Evolutionary conservation across 2,888 invertebrate genomes (phyloP).

Genomic region (Sphaerophoria taeniata): DNA sequence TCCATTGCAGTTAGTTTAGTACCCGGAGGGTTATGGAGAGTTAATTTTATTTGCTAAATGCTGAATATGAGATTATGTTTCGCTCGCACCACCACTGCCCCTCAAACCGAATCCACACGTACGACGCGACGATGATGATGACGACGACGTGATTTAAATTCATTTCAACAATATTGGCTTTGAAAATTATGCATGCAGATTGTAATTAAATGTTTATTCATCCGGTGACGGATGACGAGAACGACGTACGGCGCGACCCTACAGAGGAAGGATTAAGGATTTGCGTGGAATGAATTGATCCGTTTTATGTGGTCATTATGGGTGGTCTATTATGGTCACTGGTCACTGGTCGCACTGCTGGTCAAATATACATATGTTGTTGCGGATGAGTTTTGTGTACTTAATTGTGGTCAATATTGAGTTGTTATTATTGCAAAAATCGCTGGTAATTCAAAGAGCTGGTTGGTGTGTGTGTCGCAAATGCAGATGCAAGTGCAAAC

Average conservation of each 20-base stretch:
- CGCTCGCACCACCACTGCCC: background rate
- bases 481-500: conserved; percentile 35
- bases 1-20: background rate
- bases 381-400: conserved; percentile 65
- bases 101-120: background rate
- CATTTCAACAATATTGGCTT: conserved; percentile 73
- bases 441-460: conserved; percentile 26
- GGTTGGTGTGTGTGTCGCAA: background rate
- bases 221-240: conserved; percentile 41
- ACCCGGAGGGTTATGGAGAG: conserved; percentile 17
- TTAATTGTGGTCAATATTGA: conserved; percentile 60
- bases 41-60: conserved; percentile 73
- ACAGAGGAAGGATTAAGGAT: background rate
- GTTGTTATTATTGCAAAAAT: conserved; percentile 47
- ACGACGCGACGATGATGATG: background rate
- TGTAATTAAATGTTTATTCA: conserved; percentile 74
- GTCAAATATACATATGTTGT: conserved; percentile 31
- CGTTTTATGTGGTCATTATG: conserved; percentile 25
- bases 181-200: conserved; percentile 72
- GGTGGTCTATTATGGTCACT: background rate
- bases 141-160: conserved; percentile 70
- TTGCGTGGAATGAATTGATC: background rate
- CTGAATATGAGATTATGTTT: conserved; percentile 69
- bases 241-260: background rate
- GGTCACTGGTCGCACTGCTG: background rate